Evolutionary conservation across 2,113 vertebrate genomes (phyloP), one percentile per base, ranked within the genome.

Genomic region (Neopipo cinnamomea): DNA sequence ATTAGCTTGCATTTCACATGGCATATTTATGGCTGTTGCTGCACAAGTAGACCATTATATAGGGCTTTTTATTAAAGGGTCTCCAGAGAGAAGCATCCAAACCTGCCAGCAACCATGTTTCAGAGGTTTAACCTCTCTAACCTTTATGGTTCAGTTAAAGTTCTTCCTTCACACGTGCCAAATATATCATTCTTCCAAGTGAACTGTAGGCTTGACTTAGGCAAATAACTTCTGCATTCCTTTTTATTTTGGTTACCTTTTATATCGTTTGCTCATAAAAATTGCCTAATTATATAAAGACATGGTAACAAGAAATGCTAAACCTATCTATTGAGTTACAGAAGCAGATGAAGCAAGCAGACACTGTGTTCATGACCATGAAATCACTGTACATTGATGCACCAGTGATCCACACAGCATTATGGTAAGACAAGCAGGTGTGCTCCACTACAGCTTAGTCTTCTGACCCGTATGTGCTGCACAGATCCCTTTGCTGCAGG

Each of bases 1-100:
- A 97, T 95, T 94, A 94, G 52, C 72, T 90, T 30, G 78, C 61
- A 47, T 96, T 95, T 91, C 46, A 67, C 50, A 80, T 80, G 90
- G 35, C 75, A 39, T 84, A 72, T 96, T 96, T 96, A 95, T 88
- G 42, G 55, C 75, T 80, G 44, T 90, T 0, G 0, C 31, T 77
- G 72, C 59, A 65, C 2, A 4, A 94, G 75, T 24, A 80, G 85
- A 71, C 78, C 27, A 46, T 52, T 88, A 55, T 24, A 77, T 1
- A 8, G 37, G 75, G 50, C 27, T 93, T 68, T 94, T 93, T 85
- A 79, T 93, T 80, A 74, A 71, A 71, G 31, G 35, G 21, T 80
- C 85, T 94, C 89, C 42, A 55, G 85, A 67, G 82, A 37, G 47
- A 93, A 70, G 30, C 50, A 94, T 74, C 59, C 47, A 74, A 85